phyloP scores from a whole-genome alignment of 2,113 vertebrate species.

The Eolophus roseicapilla region DNA sequence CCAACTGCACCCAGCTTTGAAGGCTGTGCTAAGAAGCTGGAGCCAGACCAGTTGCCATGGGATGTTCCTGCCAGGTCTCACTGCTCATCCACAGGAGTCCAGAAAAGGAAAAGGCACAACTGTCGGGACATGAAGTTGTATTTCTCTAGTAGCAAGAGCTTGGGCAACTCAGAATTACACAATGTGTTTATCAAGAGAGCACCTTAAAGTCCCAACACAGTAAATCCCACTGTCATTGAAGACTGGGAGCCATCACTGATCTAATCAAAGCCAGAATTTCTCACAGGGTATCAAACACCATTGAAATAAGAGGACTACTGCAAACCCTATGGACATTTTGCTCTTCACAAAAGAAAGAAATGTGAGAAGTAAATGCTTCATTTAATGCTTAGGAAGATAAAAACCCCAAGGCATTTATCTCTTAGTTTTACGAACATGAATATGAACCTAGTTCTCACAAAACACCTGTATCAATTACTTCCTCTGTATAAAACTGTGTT shows the following conservation, averaged over 20 bases:
- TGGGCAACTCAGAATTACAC: background rate
- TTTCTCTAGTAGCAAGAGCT: background rate
- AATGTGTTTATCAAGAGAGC: background rate
- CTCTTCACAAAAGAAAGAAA: background rate
- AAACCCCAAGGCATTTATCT: background rate
- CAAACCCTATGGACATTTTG: background rate
- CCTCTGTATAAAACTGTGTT: background rate
- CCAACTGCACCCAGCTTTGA: background rate
- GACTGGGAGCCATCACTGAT: background rate
- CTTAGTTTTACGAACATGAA: background rate
- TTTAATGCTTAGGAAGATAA: background rate
- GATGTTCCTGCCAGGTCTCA: background rate
- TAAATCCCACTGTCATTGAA: background rate
- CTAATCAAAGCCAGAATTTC: background rate
- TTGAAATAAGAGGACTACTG: background rate
- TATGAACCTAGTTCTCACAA: background rate
- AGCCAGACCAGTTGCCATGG: background rate
- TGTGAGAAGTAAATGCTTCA: background rate
- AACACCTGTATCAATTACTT: background rate
- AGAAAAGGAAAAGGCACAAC: background rate
- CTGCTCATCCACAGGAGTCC: background rate
- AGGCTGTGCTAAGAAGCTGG: background rate
- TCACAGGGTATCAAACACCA: background rate
- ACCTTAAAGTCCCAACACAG: background rate
- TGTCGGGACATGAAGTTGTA: background rate